phyloP scores from a whole-genome alignment of 2,888 invertebrate species.

The Baccha elongata region DNA sequence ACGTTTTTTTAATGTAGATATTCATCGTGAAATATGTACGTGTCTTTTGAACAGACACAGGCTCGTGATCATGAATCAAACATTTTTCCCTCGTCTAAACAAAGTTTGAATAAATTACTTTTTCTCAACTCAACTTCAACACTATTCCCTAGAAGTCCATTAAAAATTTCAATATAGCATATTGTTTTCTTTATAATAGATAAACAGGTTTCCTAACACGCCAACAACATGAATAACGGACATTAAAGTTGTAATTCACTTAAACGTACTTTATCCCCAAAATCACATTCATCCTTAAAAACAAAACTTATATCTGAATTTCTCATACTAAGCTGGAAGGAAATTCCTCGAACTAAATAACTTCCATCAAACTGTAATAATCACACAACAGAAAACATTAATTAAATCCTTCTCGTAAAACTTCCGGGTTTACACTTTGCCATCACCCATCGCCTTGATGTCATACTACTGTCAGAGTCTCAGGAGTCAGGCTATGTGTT shows the following conservation, averaged over 20 bases:
- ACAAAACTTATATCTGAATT: background rate
- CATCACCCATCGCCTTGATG: constrained; percentile 27
- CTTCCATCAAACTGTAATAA: constrained; percentile 46
- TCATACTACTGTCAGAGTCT: constrained; percentile 35
- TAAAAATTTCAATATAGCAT: background rate
- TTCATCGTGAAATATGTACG: constrained; percentile 5
- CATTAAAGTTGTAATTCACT: constrained; percentile 4
- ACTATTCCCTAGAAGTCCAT: constrained; percentile 4
- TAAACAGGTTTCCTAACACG: background rate
- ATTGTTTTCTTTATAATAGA: background rate
- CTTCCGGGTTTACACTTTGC: constrained; percentile 52
- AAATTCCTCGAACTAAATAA: constrained; percentile 35
- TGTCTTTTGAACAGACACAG: constrained; percentile 14
- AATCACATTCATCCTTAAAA: background rate
- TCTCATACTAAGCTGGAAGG: background rate
- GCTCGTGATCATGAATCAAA: constrained; percentile 13
- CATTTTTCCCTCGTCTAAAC: background rate
- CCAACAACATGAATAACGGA: too few relatives aligned
- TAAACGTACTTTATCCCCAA: background rate
- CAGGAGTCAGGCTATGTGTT: background rate
- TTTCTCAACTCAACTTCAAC: background rate
- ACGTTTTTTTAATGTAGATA: constrained; percentile 5
- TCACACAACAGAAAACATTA: constrained; percentile 52
- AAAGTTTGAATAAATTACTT: constrained; percentile 30
- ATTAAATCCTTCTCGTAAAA: constrained; percentile 59